phyloP scores from a whole-genome alignment of 2,797 vertebrate species.

The Hephaestus fuliginosus region DNA sequence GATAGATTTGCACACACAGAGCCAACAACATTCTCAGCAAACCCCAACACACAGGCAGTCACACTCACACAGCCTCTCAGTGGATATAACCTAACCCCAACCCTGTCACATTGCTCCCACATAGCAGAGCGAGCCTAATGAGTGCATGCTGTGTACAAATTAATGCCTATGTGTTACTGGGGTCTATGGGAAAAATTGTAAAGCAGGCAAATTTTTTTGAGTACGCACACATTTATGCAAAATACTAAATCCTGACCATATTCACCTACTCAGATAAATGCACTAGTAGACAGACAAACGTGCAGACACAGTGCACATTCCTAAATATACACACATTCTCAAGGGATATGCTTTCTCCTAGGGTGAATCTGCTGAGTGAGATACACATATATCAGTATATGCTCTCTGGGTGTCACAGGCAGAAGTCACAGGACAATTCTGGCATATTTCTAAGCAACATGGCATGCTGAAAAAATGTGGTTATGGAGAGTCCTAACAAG shows the following conservation, averaged over 20 bases:
- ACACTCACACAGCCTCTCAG: conserved; percentile 63
- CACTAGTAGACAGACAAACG: conserved; percentile 46
- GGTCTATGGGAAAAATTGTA: conserved; percentile 45
- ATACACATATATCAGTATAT: conserved; percentile 66
- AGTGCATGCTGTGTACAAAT: conserved; percentile 50
- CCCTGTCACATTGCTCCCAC: conserved; percentile 52
- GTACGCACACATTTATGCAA: conserved; percentile 44
- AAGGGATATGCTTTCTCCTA: conserved; percentile 60
- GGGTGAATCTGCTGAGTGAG: conserved; percentile 71
- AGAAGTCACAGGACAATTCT: conserved; percentile 51
- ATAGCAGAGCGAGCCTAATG: conserved; percentile 56
- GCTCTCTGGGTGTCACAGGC: conserved; percentile 61
- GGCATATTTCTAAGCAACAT: conserved; percentile 62
- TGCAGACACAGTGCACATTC: conserved; percentile 49
- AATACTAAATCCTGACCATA: conserved; percentile 35
- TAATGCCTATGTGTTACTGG: conserved; percentile 42
- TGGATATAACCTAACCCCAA: conserved; percentile 69
- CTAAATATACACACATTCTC: conserved; percentile 64
- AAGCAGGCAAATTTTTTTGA: conserved; percentile 54
- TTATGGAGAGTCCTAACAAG: conserved; percentile 45
- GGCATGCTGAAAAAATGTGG: conserved; percentile 48
- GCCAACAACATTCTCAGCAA: conserved; percentile 70
- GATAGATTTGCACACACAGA: conserved; percentile 66
- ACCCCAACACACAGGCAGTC: conserved; percentile 57
- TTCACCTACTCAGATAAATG: conserved; percentile 49